Evolutionary conservation across 2,797 vertebrate species (phyloP).

Genomic region (Sarcophilus harrisii): DNA sequence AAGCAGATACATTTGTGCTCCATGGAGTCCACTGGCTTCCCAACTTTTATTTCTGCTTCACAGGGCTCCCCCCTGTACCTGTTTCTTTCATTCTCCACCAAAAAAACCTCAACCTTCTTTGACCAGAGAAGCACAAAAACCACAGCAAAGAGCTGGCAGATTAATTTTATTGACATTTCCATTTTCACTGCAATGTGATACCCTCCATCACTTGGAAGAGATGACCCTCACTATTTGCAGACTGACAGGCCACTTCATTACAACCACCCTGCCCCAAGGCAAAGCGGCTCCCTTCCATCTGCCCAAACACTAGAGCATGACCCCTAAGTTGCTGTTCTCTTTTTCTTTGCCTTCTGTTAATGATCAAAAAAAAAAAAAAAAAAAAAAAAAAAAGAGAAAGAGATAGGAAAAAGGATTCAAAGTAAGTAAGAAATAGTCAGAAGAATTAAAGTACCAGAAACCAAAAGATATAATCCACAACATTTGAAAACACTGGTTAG

Average conservation of each 20-base stretch:
- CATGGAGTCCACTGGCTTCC: conserved; percentile 73
- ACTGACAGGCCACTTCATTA: conserved; percentile 99
- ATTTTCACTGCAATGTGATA: conserved; percentile 99
- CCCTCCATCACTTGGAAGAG: conserved; percentile 92
- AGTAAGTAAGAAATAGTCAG: conserved; percentile 76
- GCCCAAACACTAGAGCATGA: conserved; percentile 88
- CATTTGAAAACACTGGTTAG: conserved; percentile 87
- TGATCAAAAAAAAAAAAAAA: conserved; percentile 59
- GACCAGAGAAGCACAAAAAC: conserved; percentile 86
- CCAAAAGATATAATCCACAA: conserved; percentile 75
- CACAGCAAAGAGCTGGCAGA: conserved; percentile 96
- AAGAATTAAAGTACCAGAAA: conserved; percentile 64
- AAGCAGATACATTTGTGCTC: conserved; percentile 82
- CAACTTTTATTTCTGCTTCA: conserved; percentile 79
- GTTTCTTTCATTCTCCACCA: conserved; percentile 70
- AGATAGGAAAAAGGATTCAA: conserved; percentile 74
- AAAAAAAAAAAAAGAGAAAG: not conserved
- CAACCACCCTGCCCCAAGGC: conserved; percentile 92
- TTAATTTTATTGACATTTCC: conserved; percentile 99
- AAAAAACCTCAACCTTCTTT: conserved; percentile 83
- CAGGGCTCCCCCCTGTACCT: conserved; percentile 80
- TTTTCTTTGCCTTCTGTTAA: conserved; percentile 83
- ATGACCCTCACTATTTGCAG: conserved; percentile 97
- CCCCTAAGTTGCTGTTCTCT: conserved; percentile 85
- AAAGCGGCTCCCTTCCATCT: conserved; percentile 89